These are phyloP conservation scores for Stichopus horrens DNA, from an alignment of 53 echinoderm and acorn worm species.

Conservation along the genomic window DNA sequence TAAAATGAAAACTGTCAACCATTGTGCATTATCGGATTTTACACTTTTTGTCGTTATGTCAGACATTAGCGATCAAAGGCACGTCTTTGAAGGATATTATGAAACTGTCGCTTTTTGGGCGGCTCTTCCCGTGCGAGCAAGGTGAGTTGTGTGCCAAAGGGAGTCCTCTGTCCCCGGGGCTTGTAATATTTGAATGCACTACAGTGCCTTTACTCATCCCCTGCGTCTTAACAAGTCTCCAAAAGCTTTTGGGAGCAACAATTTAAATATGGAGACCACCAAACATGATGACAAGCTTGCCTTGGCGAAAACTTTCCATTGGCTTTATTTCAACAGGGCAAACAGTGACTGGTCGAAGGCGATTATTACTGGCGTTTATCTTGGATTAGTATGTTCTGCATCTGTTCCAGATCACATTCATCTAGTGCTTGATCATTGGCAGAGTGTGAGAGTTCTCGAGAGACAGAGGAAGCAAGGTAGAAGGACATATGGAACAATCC, in stretches of 20 bases:
- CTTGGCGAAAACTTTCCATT: constrained; percentile 41
- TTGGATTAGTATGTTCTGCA: no score
- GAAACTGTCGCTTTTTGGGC: constrained; percentile 29
- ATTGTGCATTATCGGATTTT: no score
- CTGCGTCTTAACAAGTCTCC: constrained; percentile 52
- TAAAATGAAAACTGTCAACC: no score
- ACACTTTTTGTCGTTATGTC: no score
- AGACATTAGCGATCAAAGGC: no score
- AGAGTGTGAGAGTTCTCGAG: no score
- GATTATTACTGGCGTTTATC: constrained; percentile 32
- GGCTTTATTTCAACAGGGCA: constrained; percentile 43
- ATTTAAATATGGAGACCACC: constrained; percentile 47
- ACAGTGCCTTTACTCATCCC: constrained; percentile 44
- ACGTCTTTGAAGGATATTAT: no score
- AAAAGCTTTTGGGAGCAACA: constrained; percentile 38
- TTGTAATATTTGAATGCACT: constrained; percentile 28
- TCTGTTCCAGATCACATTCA: no score
- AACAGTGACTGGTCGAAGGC: constrained; percentile 31
- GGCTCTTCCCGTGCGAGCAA: constrained; percentile 42
- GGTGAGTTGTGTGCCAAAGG: constrained; percentile 38
- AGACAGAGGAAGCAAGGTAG: no score
- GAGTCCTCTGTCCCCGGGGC: constrained; percentile 48
- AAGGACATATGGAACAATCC: not conserved
- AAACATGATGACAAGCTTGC: constrained; percentile 41
- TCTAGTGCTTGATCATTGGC: no score